Evolutionary conservation across 2,888 invertebrate species (phyloP).

Genomic region (Cataglyphis altisquamis): DNA sequence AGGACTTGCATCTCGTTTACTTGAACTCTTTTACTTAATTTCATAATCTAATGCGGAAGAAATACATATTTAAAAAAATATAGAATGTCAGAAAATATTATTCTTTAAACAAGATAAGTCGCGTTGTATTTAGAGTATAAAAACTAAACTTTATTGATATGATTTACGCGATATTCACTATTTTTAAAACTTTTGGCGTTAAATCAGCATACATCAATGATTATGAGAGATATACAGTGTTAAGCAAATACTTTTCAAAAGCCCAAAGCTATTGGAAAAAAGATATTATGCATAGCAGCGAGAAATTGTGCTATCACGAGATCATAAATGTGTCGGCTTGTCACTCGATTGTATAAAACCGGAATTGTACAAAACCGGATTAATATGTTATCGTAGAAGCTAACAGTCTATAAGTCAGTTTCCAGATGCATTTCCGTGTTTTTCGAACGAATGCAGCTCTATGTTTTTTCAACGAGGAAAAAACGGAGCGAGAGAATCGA

Average conservation of each 20-base stretch:
- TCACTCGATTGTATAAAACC: constrained; percentile 49
- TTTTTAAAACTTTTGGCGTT: constrained; percentile 2
- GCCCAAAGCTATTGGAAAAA: constrained; percentile 42
- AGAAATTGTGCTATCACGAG: constrained; percentile 70
- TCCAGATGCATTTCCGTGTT: constrained; percentile 65
- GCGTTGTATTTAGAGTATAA: not conserved
- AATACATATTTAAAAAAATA: not conserved
- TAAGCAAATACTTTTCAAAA: not conserved
- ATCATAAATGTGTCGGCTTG: constrained; percentile 71
- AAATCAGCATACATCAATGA: constrained; percentile 4
- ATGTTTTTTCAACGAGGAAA: constrained; percentile 24
- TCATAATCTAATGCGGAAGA: not conserved
- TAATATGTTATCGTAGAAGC: constrained; percentile 66
- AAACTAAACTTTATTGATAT: not conserved
- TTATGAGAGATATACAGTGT: not conserved
- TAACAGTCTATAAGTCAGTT: constrained; percentile 51
- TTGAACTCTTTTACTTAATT: not conserved
- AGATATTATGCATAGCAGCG: constrained; percentile 63
- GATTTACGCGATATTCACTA: constrained; percentile 3
- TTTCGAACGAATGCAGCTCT: constrained; percentile 24
- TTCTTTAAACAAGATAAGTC: not conserved
- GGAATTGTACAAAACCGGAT: constrained; percentile 69
- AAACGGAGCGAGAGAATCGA: constrained; percentile 20
- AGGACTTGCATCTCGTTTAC: not conserved
- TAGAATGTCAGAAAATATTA: not conserved